These are phyloP conservation scores for Lasioglossum marginatum DNA, from an alignment of 2,888 invertebrate species.

Conservation along the genomic window DNA sequence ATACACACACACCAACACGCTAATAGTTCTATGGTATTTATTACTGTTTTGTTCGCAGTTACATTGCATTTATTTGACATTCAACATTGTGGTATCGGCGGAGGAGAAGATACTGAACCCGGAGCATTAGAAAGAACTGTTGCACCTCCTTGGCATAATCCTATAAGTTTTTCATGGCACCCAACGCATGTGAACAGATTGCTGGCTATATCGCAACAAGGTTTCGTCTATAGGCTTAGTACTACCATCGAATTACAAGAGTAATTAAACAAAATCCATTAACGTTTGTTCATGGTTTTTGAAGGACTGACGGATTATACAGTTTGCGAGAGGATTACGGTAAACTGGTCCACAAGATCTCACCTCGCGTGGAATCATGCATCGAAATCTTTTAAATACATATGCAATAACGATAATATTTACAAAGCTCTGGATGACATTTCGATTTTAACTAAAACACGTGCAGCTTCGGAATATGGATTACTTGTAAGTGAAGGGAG, in stretches of 20 bases:
- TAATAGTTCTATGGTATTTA: background rate
- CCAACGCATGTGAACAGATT: slow-evolving; percentile 92
- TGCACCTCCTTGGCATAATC: slow-evolving; percentile 81
- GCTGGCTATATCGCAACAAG: slow-evolving; percentile 87
- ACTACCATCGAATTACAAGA: slow-evolving; percentile 32
- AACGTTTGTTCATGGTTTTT: slow-evolving; percentile 19
- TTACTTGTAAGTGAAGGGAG: slow-evolving; percentile 87
- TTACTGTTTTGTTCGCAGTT: slow-evolving; percentile 61
- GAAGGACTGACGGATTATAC: slow-evolving; percentile 89
- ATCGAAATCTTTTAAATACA: slow-evolving; percentile 87
- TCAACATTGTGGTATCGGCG: slow-evolving; percentile 87
- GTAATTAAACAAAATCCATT: slow-evolving; percentile 81
- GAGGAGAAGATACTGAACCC: slow-evolving; percentile 91
- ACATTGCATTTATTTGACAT: slow-evolving; percentile 94
- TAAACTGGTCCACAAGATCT: slow-evolving; percentile 92
- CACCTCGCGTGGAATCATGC: slow-evolving; percentile 92
- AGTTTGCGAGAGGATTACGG: slow-evolving; percentile 92
- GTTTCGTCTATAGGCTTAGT: slow-evolving; percentile 52
- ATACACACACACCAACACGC: too few relatives aligned
- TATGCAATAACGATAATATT: slow-evolving; percentile 85
- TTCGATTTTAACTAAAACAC: slow-evolving; percentile 89
- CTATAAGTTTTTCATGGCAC: slow-evolving; percentile 95
- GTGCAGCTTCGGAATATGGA: slow-evolving; percentile 92
- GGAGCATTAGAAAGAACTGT: slow-evolving; percentile 90
- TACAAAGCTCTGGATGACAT: slow-evolving; percentile 89